These are phyloP conservation scores for Podargus strigoides DNA, from an alignment of 2,797 vertebrate species.

Conservation along the genomic window DNA sequence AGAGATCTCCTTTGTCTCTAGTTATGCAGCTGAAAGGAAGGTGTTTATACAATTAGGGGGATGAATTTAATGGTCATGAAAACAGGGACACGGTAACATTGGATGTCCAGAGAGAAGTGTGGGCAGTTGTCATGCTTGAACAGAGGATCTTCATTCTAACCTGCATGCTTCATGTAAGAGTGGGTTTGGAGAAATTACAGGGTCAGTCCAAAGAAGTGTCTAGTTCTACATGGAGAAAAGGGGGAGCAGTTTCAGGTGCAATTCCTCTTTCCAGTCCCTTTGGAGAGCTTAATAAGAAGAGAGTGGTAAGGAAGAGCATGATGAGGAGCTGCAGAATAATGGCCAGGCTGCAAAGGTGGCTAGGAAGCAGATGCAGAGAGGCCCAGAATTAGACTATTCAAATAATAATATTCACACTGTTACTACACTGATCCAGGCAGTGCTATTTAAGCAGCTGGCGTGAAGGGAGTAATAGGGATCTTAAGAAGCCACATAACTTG, in stretches of 20 bases:
- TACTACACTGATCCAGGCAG: neutral
- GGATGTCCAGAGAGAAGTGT: neutral
- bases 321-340: neutral
- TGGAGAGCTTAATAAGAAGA: neutral
- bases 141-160: neutral
- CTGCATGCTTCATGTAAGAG: neutral
- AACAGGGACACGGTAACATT: neutral
- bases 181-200: neutral
- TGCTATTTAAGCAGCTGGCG: neutral
- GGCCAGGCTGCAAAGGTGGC: neutral
- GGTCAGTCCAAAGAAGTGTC: neutral
- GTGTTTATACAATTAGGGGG: neutral
- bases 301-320: neutral
- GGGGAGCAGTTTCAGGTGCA: neutral
- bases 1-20: constrained; percentile 19
- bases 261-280: neutral
- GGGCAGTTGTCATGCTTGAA: neutral
- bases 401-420: neutral
- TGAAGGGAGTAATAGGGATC: neutral
- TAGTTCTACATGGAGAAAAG: neutral
- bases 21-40: neutral
- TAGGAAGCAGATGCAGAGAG: neutral
- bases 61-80: neutral
- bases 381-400: neutral
- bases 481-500: neutral